Evolutionary conservation across 2,888 invertebrate genomes (phyloP), one percentile per base, ranked within the genome.

Genomic region (Drosophila barbarae): DNA sequence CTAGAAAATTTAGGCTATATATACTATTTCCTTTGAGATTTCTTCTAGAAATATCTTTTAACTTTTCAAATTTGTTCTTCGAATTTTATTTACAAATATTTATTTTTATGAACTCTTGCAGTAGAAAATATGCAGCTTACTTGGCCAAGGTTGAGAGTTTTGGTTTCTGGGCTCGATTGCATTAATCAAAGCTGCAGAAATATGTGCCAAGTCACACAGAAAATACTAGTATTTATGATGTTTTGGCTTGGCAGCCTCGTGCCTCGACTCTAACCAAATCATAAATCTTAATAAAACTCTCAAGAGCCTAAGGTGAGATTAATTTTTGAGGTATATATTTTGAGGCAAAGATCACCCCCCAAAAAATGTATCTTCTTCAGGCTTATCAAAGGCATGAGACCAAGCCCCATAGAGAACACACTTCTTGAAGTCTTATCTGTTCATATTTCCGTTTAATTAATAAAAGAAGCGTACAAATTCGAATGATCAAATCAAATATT

Each of bases 131-230:
- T 58, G 59, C 28, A 60, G 34, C 34, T 60, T 10, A 60, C 61
- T 61, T 61, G 49, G 41, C 61, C 61, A 63, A 63, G 61, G 61
- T 26, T 61, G 64, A 28, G n/a, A 30, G 61, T 23, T 49, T 41
- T 47, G 10, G 21, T 32, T 39, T 32, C 39, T 51, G 68, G 21
- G 26, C 13, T 49, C 57, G 78, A 69, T 73, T 84, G 79, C 73
- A 77, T 71, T 84, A 78, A 82, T 78, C 78, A 76, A 76, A 71
- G 71, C 71, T 76, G 71, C 82, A 76, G 54, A 84, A 77, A 83
- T 79, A 80, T 77, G 84, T 80, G 69, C 64, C 77, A 42, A 77
- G 72, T 83, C 81, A 80, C 64, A 80, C 66, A 74, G 18, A 18
- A 46, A 65, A 70, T 54, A 46, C 46, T 46, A 46, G 38, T 65